Evolutionary conservation across 1,140 invertebrate species (phyloP).

Genomic region (Diuraphis noxia): DNA sequence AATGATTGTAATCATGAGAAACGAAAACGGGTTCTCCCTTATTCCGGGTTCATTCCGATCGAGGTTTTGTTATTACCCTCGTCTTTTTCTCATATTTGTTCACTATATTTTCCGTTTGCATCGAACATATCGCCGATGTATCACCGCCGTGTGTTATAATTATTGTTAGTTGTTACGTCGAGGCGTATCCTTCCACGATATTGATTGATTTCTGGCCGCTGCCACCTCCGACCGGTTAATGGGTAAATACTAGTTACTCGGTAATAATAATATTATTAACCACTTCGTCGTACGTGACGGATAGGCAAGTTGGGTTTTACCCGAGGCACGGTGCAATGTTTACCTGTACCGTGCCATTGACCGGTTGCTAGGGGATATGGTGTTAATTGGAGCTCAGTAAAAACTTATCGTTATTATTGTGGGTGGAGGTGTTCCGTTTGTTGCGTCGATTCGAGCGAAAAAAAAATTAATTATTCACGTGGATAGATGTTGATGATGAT

Average conservation of each 20-base stretch:
- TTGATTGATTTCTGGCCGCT: background rate
- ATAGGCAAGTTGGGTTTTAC: background rate
- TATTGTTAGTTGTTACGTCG: no score
- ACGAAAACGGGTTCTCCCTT: background rate
- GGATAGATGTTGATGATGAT: background rate
- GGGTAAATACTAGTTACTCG: background rate
- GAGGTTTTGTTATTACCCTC: background rate
- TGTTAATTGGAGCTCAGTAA: background rate
- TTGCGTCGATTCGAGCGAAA: background rate
- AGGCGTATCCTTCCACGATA: conserved; percentile 1
- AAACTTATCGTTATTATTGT: background rate
- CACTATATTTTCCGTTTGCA: background rate
- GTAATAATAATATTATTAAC: background rate
- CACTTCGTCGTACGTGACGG: background rate
- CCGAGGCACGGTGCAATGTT: background rate
- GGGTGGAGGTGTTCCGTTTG: background rate
- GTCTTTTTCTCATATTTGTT: no score
- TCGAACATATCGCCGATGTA: background rate
- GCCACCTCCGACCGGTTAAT: no score
- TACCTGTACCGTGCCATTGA: background rate
- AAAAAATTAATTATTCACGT: background rate
- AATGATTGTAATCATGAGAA: background rate
- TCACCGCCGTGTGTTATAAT: background rate
- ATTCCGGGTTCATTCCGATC: background rate
- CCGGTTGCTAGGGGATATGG: background rate